Evolutionary conservation across 2,797 vertebrate genomes (phyloP).

Genomic region (Labroides dimidiatus): DNA sequence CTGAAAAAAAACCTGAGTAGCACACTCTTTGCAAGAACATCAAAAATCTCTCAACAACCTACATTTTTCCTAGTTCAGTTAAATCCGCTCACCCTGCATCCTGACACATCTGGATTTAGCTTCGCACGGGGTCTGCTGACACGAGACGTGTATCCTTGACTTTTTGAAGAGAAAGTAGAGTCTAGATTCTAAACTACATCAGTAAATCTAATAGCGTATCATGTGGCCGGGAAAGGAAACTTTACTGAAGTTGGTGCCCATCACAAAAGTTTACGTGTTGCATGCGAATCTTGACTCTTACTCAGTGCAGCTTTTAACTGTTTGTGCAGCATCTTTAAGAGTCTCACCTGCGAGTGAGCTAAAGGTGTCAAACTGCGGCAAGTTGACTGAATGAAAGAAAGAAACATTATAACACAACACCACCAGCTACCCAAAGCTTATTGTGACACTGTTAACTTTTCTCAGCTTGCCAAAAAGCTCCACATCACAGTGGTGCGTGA

Average conservation of each 20-base stretch:
- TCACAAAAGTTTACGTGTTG: conserved; percentile 11
- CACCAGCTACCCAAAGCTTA: background rate
- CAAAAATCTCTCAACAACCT: too few species aligned
- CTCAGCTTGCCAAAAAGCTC: conserved; percentile 16
- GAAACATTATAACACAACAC: background rate
- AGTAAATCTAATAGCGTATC: fast-evolving
- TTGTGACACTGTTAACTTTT: conserved; percentile 25
- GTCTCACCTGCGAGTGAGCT: background rate
- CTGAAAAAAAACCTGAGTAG: background rate
- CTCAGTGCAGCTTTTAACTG: conserved; percentile 16
- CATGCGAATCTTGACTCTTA: conserved; percentile 13
- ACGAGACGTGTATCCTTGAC: background rate
- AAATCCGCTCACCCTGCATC: background rate
- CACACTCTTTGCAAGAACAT: background rate
- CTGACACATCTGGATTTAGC: conserved; percentile 8
- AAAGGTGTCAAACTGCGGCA: background rate
- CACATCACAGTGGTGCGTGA: conserved; percentile 44
- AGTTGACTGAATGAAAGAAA: background rate
- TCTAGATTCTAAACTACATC: background rate
- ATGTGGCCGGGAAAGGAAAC: background rate
- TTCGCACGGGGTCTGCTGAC: background rate
- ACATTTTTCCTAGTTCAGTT: too few species aligned
- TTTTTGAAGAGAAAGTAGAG: background rate
- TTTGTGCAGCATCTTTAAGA: conserved; percentile 28
- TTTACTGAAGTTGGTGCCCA: background rate